Base-by-base conservation (phyloP, 2,797 vertebrate species). In the Tympanoctomys barrerae region DNA sequence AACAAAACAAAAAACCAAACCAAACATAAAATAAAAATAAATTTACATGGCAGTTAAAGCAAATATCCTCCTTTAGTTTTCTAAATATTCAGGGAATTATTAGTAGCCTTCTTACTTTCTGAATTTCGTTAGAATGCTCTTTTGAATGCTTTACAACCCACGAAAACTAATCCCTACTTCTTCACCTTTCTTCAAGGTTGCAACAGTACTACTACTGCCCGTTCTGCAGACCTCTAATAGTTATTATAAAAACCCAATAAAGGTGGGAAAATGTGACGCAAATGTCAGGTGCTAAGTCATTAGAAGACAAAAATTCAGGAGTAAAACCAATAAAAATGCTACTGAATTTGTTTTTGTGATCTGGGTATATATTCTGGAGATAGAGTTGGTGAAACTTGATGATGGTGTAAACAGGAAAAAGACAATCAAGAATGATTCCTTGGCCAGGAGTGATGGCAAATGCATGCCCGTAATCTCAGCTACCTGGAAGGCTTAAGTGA, bases 281-380 rank as follows among this genome's bases (percentile, higher is more conserved):
- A 77, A 89, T 16, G 14, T 94, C 84, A 93, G 83, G 1, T 87
- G 87, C 39, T 83, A 70, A 57, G 88, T 79, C 9, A 91, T 61
- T 28, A 90, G 85, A 93, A 49, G 39, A 68, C 39, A 33, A 92
- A 95, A 82, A 94, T 39, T 91, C 22, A 95, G 87, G 61, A 81
- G 83, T 75, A 87, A 96, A 93, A 24, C 5, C 46, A 92, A 39
- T 75, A 78, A 61, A 81, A 14, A 39, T 91, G 89, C 18, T 75
- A 36, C 0, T 77, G 24, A 42, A 9, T 82, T 96, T 86, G 49
- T 33, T 22, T 87, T 90, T 82, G 68, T 83, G 31, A 84, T 80
- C 49, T 71, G 24, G 33, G 54, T 85, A 49, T 85, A 87, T 75
- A 73, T 61, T 88, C 80, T 93, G 36, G 33, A 78, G 42, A 64